Evolutionary conservation across 2,797 vertebrate genomes (phyloP).

Genomic region (Acanthurus leucopareius): DNA sequence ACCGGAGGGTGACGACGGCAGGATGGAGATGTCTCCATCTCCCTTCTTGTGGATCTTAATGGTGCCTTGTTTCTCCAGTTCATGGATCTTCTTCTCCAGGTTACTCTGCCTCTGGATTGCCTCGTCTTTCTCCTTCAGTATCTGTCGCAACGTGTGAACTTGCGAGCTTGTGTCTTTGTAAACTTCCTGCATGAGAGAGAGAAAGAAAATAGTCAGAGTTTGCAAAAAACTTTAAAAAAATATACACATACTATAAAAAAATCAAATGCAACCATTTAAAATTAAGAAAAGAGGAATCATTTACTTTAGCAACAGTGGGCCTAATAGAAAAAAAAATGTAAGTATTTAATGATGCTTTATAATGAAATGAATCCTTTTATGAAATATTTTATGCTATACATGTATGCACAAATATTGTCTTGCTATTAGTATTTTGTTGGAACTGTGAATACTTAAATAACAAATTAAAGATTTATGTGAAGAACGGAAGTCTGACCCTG

Average conservation of each 20-base stretch:
- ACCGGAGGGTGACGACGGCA: slow-evolving; percentile 63
- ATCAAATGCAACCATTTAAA: not conserved
- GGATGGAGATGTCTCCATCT: slow-evolving; percentile 86
- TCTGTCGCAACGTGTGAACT: slow-evolving; percentile 90
- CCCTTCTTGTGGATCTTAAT: slow-evolving; percentile 87
- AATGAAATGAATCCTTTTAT: too few species aligned
- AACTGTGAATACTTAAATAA: not conserved
- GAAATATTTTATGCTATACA: not conserved
- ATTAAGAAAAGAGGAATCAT: not conserved
- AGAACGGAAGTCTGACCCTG: slow-evolving; percentile 83
- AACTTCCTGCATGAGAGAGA: slow-evolving; percentile 86
- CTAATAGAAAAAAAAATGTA: not conserved
- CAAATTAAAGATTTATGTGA: not conserved
- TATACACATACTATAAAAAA: not conserved
- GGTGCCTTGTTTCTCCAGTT: slow-evolving; percentile 87
- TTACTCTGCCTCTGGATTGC: slow-evolving; percentile 91
- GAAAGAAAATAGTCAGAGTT: not conserved
- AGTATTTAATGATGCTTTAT: too few species aligned
- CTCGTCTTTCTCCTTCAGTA: slow-evolving; percentile 96
- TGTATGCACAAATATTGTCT: not conserved
- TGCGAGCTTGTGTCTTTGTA: slow-evolving; percentile 93
- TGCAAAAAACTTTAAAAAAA: not conserved
- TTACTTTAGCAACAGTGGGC: not conserved
- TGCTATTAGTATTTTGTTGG: not conserved
- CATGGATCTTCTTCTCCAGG: slow-evolving; percentile 88